Evolutionary conservation across 2,797 vertebrate genomes (phyloP).

Genomic region (Columba guinea): DNA sequence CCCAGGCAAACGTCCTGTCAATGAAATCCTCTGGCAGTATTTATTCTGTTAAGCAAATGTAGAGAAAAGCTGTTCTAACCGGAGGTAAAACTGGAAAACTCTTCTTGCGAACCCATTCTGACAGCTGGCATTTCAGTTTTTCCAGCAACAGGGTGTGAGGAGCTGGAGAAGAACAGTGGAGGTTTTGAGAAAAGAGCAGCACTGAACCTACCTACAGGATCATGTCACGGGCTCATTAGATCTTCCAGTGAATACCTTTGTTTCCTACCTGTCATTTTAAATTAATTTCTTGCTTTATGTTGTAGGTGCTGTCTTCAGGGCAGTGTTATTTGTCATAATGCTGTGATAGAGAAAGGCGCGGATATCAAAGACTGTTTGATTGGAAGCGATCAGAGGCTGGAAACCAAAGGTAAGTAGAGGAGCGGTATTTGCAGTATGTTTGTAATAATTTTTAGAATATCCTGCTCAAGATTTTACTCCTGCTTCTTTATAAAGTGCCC

Average conservation of each 20-base stretch:
- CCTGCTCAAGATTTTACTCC: not conserved
- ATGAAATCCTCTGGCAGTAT: not conserved
- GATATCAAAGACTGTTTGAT: constrained; percentile 95
- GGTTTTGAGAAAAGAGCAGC: not conserved
- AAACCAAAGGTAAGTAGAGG: constrained; percentile 80
- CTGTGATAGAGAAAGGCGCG: constrained; percentile 88
- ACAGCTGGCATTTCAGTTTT: constrained; percentile 21
- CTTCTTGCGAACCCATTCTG: not conserved
- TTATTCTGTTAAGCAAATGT: constrained; percentile 17
- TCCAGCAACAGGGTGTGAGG: not conserved
- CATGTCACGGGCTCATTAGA: not conserved
- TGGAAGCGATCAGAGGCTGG: constrained; percentile 87
- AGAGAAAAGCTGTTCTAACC: constrained; percentile 21
- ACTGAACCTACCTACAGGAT: not conserved
- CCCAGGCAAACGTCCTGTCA: not conserved
- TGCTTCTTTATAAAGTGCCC: not conserved
- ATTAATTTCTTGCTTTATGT: constrained; percentile 15
- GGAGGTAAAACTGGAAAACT: constrained; percentile 34
- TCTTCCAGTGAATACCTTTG: not conserved
- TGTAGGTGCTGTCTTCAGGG: constrained; percentile 91
- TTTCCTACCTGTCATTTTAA: not conserved
- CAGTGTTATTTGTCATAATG: constrained; percentile 93
- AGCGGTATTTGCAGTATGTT: not conserved
- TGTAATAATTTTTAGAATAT: not conserved
- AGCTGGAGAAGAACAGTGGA: not conserved